Evolutionary conservation across 2,888 invertebrate species (phyloP).

Genomic region (Odontomyia ornata): DNA sequence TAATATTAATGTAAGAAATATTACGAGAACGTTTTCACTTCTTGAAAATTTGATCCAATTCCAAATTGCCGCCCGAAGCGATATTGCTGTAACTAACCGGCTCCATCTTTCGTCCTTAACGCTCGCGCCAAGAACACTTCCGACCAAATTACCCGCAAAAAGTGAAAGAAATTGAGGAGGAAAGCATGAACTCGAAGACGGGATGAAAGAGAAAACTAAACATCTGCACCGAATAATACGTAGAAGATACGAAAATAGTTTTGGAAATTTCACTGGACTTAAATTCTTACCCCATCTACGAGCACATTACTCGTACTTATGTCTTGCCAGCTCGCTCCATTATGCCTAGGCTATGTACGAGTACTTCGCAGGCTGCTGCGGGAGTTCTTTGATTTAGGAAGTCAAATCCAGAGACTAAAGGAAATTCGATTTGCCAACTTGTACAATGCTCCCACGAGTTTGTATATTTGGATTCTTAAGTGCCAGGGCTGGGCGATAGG

Average conservation of each 20-base stretch:
- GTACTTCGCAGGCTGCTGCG: background rate
- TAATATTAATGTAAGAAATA: background rate
- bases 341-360: background rate
- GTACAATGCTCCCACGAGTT: background rate
- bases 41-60: background rate
- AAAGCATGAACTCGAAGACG: background rate
- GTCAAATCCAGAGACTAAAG: conserved; percentile 32
- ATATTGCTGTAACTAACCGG: background rate
- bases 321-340: background rate
- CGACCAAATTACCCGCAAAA: background rate
- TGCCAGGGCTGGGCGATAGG: background rate
- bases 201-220: background rate
- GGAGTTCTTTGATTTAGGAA: conserved; percentile 39
- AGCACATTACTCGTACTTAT: background rate
- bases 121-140: background rate
- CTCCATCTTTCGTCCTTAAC: background rate
- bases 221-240: conserved; percentile 12
- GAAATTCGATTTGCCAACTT: conserved; percentile 42
- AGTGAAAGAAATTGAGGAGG: background rate
- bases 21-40: background rate
- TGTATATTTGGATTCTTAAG: conserved; percentile 17
- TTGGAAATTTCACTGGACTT: conserved; percentile 23
- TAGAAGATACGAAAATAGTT: conserved; percentile 29
- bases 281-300: background rate
- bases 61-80: background rate